Evolutionary conservation across 1,140 invertebrate species (phyloP), one percentile per base, ranked within the genome.

Genomic region (Brachionus rubens): DNA sequence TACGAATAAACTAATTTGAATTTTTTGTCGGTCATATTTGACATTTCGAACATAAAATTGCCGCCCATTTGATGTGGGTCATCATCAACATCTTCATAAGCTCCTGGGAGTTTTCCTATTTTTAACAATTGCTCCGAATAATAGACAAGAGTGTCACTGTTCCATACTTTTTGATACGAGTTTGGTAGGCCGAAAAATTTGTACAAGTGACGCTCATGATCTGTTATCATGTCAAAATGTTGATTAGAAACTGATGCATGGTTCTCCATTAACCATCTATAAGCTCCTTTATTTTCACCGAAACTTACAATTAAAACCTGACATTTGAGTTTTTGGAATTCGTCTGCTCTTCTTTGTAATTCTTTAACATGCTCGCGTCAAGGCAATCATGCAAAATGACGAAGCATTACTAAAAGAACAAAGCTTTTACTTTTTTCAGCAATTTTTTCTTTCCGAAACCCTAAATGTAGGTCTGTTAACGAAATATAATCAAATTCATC

Each of bases 51-150:
- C 10, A 72, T 72, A 50, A 48, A 72, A 41, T 72, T 72, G 5
- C 68, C 68, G 1, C 68, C 68, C 68, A 72, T 72, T 72, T 72
- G 68, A 52, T 72, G 68, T 14, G 68, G 68, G 19, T 72, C 68
- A 41, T 72, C 68, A 10, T 72, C 68, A 1, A 72, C 28, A 24
- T 72, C 68, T 72, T 72, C 16, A 50, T 72, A 72, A 12, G 68
- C 21, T 28, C 36, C 16, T 48, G 68, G 68, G 6, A 72, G 30
- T 30, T 47, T 36, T 26, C 68, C 30, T 1, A 40, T 7, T 16
- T 21, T 48, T 24, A 36, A 6, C 24, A 72, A 50, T 19, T 72
- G 68, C 12, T 72, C 68, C n/a, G 68, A 43, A 41, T 72, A 72
- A 16, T 72, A 72, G 24, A 72, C 40, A 40, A 72, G 40, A 33